Base-by-base conservation (phyloP, 2,888 invertebrate genomes). In the Cephus spinipes region DNA sequence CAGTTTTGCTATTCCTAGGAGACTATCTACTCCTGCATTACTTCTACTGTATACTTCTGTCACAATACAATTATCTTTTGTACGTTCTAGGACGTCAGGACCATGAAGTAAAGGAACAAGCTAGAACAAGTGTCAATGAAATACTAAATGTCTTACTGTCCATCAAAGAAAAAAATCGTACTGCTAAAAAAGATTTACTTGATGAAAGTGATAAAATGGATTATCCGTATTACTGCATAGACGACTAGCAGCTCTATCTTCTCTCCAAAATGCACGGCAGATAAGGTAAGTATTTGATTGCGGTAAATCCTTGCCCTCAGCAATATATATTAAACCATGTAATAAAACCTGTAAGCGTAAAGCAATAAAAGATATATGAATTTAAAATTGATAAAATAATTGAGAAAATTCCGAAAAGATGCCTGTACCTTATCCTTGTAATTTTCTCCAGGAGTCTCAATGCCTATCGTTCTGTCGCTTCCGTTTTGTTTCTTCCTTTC, bases 31-130 rank as follows among this genome's bases (percentile, higher is more conserved):
- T 3, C 87, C 84, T 9, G 90, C 81, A 11, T 82, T 86, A 31
- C 83, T 88, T 82, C 92, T 92, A 73, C 92, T 92, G 88, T 93
- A 93, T 78, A 94, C 89, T 85, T 94, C 94, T 30, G 94, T 87
- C 23, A 93, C 89, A 84, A 94, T 91, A 81, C 92, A 93, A 86
- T 94, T 94, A 79, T 94, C 93, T 81, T 93, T 92, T 35, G 94
- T 92, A 80, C 92, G 91, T 76, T 93, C 91, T 69, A 94, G 86
- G 84, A 95, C 93, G 71, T 92, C 92, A 34, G 92, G 91, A 73
- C 93, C 93, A 80, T 93, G 93, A 76, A 94, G 90, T 73, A 94
- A 90, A 23, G 94, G 93, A 83, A 94, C 92, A 81, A 92, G 89
- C 93, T 94, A 87, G 23, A 90, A 90, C 77, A 78, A 79, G 77